Base-by-base conservation (phyloP, 2,113 vertebrate species). In the Oenanthe oenanthe region DNA sequence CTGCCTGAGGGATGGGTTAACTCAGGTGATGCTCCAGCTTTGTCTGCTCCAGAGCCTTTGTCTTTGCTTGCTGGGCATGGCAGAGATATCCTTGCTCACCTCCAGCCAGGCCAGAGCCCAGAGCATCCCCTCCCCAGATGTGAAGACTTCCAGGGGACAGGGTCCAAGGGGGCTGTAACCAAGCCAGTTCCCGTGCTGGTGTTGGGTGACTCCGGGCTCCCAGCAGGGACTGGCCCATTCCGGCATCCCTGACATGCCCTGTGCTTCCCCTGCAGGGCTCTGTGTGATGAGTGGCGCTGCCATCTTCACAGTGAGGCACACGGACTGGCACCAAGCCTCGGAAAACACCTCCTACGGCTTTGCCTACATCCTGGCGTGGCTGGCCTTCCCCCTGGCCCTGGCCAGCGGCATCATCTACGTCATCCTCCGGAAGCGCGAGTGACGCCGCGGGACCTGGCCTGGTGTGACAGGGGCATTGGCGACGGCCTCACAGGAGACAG, bases 401-500 rank as follows among this genome's bases (percentile, higher is more conserved):
- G 98, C 99, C 97, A 99, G 99, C 17, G 99, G 99, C 53, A 97
- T 99, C 93, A 81, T 99, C 98, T 99, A 99, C 2, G 97, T 99
- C 97, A 99, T 99, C 97, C 97, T 99, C 91, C 98, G 99, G 97
- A 99, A 99, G 96, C 99, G 99, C 45, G 99, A 99, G 98, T 97
- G 92, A 96, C 98, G 97, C 99, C 57, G 34, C 5, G 7, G 65
- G 71, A 80, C 48, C 50, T 0, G 36, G 84, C 10, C 8, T 8
- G 65, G 28, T 6, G 6, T 77, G 85, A 81, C 94, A 67, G 87
- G 89, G 95, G 88, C 97, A 74, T 65, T 75, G 77, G 13, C 79
- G 88, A 92, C 34, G 28, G 83, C 92, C 95, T 34, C 31, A 22
- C 92, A 95, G 87, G 96, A 96, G 95, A 95, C 76, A 51, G 94